These are phyloP conservation scores for Epirrhoe alternata DNA, from an alignment of 2,888 invertebrate genomes.

Conservation along the genomic window DNA sequence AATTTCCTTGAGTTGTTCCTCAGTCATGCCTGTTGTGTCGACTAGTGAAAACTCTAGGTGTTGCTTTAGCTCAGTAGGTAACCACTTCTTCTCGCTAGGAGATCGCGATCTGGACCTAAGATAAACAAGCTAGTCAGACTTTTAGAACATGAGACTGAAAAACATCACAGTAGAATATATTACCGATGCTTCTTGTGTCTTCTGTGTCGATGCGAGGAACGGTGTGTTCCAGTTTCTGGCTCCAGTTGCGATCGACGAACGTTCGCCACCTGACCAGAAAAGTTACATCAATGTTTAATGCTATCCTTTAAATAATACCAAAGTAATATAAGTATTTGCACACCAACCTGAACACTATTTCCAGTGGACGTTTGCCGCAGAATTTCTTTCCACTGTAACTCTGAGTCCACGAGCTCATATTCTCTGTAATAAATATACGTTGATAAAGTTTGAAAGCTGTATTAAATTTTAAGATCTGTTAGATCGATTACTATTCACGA, in stretches of 20 bases:
- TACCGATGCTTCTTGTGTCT: slow-evolving; percentile 87
- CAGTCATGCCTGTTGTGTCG: slow-evolving; percentile 95
- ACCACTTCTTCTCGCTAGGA: slow-evolving; percentile 89
- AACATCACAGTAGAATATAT: slow-evolving; percentile 15
- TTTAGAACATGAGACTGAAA: background rate
- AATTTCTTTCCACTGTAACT: slow-evolving; percentile 95
- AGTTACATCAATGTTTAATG: background rate
- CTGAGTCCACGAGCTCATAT: slow-evolving; percentile 93
- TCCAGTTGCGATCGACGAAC: slow-evolving; percentile 86
- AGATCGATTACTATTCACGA: too few relatives aligned
- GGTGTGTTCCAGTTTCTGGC: slow-evolving; percentile 80
- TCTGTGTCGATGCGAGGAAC: slow-evolving; percentile 85
- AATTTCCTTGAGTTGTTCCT: slow-evolving; percentile 93
- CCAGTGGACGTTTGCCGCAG: slow-evolving; percentile 88
- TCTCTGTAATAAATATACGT: slow-evolving; percentile 64
- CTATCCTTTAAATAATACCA: background rate
- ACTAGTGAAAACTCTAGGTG: slow-evolving; percentile 95
- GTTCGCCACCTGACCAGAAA: slow-evolving; percentile 86
- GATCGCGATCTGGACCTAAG: slow-evolving; percentile 87
- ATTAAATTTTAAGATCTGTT: too few relatives aligned
- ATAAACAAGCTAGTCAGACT: slow-evolving; percentile 2
- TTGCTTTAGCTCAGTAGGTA: slow-evolving; percentile 91
- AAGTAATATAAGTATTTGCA: background rate
- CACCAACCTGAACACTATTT: slow-evolving; percentile 77
- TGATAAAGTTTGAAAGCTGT: background rate